A percentile compares a stretch with the other conserved stretches of the same genome.
These are phyloP conservation scores for Amblyornis subalaris DNA, from an alignment of 2,113 vertebrate genomes.

Conservation along the genomic window DNA sequence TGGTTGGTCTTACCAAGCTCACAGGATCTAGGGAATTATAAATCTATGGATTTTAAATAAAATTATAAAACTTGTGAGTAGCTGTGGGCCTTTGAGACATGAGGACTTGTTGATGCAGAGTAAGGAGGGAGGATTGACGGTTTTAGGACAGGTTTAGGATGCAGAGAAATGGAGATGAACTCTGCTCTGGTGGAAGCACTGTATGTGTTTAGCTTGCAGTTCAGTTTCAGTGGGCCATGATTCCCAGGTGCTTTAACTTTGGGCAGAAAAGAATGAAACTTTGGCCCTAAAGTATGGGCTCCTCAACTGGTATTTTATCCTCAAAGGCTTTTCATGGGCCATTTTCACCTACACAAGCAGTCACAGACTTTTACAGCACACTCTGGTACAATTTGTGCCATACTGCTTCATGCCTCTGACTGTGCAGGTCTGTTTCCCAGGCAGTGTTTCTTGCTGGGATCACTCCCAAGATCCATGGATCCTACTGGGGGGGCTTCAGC, in stretches of 20 bases:
- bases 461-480: background rate
- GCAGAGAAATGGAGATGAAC: background rate
- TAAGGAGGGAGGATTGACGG: background rate
- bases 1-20: background rate
- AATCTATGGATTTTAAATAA: background rate
- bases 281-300: background rate
- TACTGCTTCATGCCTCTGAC: background rate
- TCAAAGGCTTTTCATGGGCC: background rate
- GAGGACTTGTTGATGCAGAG: background rate
- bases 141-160: background rate
- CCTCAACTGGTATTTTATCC: background rate
- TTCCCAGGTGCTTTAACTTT: background rate
- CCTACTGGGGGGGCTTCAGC: background rate
- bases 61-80: background rate
- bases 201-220: background rate
- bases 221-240: background rate
- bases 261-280: background rate
- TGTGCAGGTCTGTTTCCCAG: background rate
- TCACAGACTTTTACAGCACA: background rate
- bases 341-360: background rate
- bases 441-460: background rate
- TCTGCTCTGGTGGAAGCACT: background rate
- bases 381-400: accelerated
- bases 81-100: background rate
- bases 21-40: background rate